phyloP scores from a whole-genome alignment of 2,888 invertebrate genomes.

The Parelbella ahira region DNA sequence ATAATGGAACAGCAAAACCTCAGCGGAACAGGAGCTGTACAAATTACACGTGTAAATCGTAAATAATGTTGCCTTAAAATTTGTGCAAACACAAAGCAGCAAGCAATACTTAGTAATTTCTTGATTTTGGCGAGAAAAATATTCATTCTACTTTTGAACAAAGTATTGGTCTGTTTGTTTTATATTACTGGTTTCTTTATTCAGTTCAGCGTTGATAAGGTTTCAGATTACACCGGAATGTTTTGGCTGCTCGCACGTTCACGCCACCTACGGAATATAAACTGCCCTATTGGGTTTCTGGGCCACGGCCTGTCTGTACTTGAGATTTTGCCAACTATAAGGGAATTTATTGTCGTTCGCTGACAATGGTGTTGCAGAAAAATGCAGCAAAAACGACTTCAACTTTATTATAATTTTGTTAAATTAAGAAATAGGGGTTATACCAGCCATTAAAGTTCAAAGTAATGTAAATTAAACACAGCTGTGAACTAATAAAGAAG shows the following conservation, averaged over 20 bases:
- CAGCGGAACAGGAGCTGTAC: no score
- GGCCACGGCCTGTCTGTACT: constrained; percentile 37
- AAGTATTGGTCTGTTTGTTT: no score
- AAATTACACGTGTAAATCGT: no score
- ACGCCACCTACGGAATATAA: constrained; percentile 32
- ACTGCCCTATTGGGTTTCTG: constrained; percentile 38
- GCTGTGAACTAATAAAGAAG: no score
- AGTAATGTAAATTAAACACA: no score
- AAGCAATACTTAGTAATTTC: background rate
- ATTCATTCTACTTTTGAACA: no score
- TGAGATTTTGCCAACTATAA: constrained; percentile 17
- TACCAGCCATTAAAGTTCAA: background rate
- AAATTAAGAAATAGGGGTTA: background rate
- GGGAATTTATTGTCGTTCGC: constrained; percentile 6
- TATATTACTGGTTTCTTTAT: no score
- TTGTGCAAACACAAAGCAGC: no score
- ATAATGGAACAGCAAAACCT: no score
- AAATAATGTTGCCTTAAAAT: no score
- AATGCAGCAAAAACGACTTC: constrained; percentile 1
- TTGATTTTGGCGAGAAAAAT: no score
- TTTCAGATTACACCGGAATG: constrained; percentile 6
- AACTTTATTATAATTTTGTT: constrained; percentile 1
- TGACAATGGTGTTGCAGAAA: constrained; percentile 1
- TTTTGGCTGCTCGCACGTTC: constrained; percentile 1
- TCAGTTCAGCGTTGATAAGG: background rate